These are phyloP conservation scores for Sarotherodon lohbergeri DNA, from an alignment of 2,113 vertebrate species.

Conservation along the genomic window DNA sequence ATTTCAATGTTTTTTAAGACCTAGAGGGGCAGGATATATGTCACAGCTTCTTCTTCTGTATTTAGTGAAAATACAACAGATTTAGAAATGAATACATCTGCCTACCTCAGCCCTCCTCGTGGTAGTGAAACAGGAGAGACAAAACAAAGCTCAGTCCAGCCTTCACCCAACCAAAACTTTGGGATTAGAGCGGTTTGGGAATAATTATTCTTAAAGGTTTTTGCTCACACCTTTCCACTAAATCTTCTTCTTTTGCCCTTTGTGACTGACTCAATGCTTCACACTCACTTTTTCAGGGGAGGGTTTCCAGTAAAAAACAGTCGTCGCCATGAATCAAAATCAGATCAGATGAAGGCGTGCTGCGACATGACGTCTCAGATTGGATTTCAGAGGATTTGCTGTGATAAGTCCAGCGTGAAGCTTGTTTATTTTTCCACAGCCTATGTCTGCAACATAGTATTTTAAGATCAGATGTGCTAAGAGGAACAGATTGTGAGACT, in stretches of 20 bases:
- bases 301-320: neutral
- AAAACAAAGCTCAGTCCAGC: neutral
- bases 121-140: neutral
- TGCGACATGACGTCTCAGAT: conserved; percentile 13
- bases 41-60: neutral
- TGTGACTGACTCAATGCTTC: neutral
- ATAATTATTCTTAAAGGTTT: neutral
- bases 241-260: neutral
- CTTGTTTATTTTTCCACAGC: conserved; percentile 39
- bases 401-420: conserved; percentile 38
- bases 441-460: conserved; percentile 6
- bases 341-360: conserved; percentile 18
- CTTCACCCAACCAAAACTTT: neutral
- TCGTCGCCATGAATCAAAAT: conserved; percentile 5
- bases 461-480: conserved; percentile 30
- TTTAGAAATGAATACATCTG: neutral
- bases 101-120: neutral
- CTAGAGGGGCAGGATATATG: neutral
- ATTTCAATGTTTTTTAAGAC: neutral
- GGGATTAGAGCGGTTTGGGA: neutral
- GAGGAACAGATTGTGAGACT: conserved; percentile 10
- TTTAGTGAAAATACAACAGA: neutral
- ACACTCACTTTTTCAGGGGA: neutral
- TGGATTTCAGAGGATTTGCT: conserved; percentile 61
- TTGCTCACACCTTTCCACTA: conserved; percentile 1